Conservation (phyloP, 2,888 invertebrate genomes). For the Ferdinandea cuprea region DNA sequence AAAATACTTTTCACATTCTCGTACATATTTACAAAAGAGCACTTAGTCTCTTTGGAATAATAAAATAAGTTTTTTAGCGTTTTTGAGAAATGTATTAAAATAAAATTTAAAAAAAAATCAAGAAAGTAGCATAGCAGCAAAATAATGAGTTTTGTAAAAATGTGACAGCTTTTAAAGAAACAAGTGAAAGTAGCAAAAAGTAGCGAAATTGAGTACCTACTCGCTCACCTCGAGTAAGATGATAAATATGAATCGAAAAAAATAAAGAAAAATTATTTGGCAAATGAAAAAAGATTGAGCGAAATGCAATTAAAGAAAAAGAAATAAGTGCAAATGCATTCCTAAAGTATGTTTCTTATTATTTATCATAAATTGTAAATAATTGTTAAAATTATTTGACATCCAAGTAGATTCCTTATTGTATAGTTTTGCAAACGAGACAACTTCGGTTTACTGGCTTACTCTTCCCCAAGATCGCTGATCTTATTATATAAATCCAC, state of each 20-base stretch:
- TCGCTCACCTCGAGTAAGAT: slow-evolving; percentile 73
- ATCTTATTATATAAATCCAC: not conserved
- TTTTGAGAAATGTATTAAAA: slow-evolving; percentile 66
- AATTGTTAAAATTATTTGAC: slow-evolving; percentile 27
- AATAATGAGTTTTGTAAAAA: slow-evolving; percentile 47
- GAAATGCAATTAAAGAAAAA: slow-evolving; percentile 66
- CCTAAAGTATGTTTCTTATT: slow-evolving; percentile 38
- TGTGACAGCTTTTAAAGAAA: slow-evolving; percentile 18
- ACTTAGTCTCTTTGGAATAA: slow-evolving; percentile 38
- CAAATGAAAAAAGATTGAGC: slow-evolving; percentile 65
- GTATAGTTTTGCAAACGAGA: not conserved
- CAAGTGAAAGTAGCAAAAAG: slow-evolving; percentile 65
- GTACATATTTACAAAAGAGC: slow-evolving; percentile 69
- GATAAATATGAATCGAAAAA: slow-evolving; percentile 52
- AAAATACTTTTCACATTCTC: slow-evolving; percentile 43
- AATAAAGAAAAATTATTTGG: slow-evolving; percentile 45
- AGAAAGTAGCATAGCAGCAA: slow-evolving; percentile 68
- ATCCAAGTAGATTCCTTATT: not conserved
- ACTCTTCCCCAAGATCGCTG: slow-evolving; percentile 35
- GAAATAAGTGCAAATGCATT: slow-evolving; percentile 72
- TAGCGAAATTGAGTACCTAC: slow-evolving; percentile 57
- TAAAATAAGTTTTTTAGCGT: slow-evolving; percentile 43
- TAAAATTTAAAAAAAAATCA: slow-evolving; percentile 24
- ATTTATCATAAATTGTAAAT: slow-evolving; percentile 3
- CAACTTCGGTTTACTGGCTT: slow-evolving; percentile 4